Evolutionary conservation across 1,140 invertebrate species (phyloP), one percentile per base, ranked within the genome.

Genomic region (Drosophila rufa): DNA sequence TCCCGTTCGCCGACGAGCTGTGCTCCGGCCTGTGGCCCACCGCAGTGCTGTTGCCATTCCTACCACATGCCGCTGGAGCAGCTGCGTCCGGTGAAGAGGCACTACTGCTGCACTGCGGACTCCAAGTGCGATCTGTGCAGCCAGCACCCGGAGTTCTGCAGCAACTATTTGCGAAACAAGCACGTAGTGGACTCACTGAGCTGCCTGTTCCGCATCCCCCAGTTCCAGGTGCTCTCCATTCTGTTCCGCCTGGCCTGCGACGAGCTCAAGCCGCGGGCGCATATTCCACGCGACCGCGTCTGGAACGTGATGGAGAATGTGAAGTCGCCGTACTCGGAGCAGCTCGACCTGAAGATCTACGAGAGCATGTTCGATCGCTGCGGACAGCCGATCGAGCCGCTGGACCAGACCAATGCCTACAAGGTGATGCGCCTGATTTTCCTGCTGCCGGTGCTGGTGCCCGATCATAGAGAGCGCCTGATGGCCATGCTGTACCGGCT

Each of bases 351-450:
- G 22, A 77, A 56, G 60, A 85, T 90, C 48, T 91, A 90, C 22
- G 68, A 90, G 51, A 86, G 85, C 51, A 64, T 90, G 68, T 82
- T 74, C n/a, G 86, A 90, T 25, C 85, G 85, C 2, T 82, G 75
- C 15, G 85, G 85, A 0, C n/a, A 56, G n/a, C 67, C 68, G 0
- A 90, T 82, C 17, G 42, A 90, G 46, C 86, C 82, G 0, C 19
- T 90, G 8, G 38, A 85, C 15, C 2, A 0, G 1, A 48, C 22
- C 15, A 90, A 91, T 22, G 51, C 42, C 12, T 40, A 43, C 4
- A 91, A 82, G 42, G 48, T 90, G 17, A 6, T 90, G 2, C 81
- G 81, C 5, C n/a, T 90, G 50, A 61, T 90, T 43, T 90, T 90
- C 9, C 47, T 85, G 2, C 12, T 1, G 0, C 1, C 45, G 4